Conservation (phyloP, 2,797 vertebrate species). For the Crenichthys baileyi region DNA sequence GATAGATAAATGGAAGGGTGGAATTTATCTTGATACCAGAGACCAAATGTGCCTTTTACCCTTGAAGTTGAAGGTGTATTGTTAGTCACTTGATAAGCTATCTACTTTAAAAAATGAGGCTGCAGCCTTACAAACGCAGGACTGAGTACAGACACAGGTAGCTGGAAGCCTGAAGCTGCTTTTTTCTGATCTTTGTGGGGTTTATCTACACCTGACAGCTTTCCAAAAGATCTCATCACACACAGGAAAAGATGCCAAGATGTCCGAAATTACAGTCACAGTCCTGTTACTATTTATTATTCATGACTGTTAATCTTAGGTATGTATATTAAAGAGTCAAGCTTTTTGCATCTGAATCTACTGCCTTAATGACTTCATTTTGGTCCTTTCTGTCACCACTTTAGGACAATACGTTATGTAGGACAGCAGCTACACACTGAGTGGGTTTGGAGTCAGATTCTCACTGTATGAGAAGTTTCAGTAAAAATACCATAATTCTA, state of each 20-base stretch:
- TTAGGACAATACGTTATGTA: background rate
- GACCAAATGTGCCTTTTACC: slow-evolving; percentile 47
- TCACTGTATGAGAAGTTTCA: background rate
- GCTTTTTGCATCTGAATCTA: background rate
- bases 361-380: background rate
- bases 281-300: background rate
- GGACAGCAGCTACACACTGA: background rate
- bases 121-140: slow-evolving; percentile 16
- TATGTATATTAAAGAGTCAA: background rate
- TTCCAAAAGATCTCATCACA: background rate
- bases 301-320: background rate
- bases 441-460: background rate
- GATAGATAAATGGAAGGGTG: slow-evolving; percentile 36
- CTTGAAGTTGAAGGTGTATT: slow-evolving; percentile 51
- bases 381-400: background rate
- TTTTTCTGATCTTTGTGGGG: background rate
- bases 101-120: slow-evolving; percentile 40
- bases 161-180: background rate
- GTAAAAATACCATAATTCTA: background rate
- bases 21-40: slow-evolving; percentile 35
- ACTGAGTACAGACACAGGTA: slow-evolving; percentile 7
- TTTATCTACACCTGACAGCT: slow-evolving; percentile 11
- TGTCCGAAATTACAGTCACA: background rate
- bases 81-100: slow-evolving; percentile 53
- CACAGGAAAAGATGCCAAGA: background rate